Evolutionary conservation across 2,797 vertebrate species (phyloP).

Genomic region (Limnodromus scolopaceus): DNA sequence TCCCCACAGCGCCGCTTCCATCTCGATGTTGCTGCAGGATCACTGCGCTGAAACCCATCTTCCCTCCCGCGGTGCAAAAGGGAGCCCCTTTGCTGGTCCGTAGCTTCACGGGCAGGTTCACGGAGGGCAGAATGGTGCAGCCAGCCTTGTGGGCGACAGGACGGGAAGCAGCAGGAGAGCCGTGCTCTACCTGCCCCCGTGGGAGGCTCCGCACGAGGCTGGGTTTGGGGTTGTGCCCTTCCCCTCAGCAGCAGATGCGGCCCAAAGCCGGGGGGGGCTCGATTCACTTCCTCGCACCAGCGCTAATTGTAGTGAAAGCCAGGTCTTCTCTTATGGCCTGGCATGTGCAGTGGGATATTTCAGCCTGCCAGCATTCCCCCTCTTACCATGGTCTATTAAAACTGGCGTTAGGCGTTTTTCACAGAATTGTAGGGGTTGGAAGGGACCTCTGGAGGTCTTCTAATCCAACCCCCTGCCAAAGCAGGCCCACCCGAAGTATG

Average conservation of each 20-base stretch:
- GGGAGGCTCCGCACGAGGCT: background rate
- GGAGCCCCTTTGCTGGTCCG: background rate
- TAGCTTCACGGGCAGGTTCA: background rate
- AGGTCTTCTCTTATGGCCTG: background rate
- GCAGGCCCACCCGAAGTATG: no score
- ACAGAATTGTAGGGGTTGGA: no score
- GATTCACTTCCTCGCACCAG: background rate
- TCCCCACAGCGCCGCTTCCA: background rate
- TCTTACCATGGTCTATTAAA: background rate
- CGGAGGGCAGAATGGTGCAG: background rate
- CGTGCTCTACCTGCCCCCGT: background rate
- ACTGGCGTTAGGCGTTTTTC: background rate
- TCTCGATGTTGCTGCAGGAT: background rate
- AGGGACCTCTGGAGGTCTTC: no score
- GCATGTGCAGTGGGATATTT: background rate
- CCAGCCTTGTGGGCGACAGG: background rate
- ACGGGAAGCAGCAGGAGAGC: background rate
- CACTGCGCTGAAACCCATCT: background rate
- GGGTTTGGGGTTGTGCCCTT: background rate
- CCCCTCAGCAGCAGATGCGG: constrained; percentile 25
- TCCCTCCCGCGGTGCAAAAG: background rate
- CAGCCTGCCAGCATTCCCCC: background rate
- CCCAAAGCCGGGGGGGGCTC: background rate
- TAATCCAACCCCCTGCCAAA: no score
- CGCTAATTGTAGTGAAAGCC: background rate